Evolutionary conservation across 2,797 vertebrate species (phyloP).

Genomic region (Paedocypris micromegethes): DNA sequence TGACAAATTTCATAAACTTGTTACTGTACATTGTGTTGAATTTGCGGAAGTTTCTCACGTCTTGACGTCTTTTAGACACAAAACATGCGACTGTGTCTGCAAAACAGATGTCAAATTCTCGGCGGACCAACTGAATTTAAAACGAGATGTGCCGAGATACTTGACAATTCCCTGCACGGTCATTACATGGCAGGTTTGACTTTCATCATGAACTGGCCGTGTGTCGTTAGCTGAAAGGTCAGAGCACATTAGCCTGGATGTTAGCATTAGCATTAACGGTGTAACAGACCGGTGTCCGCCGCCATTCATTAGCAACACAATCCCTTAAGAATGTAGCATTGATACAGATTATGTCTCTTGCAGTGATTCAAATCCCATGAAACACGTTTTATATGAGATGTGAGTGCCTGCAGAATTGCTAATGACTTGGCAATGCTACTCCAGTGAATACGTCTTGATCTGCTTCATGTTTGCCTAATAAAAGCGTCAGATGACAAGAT

Average conservation of each 20-base stretch:
- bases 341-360: background rate
- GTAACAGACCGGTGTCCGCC: slow-evolving; percentile 2
- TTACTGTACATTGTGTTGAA: no score
- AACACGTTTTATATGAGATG: slow-evolving; percentile 19
- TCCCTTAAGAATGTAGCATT: slow-evolving; percentile 10
- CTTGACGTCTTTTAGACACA: no score
- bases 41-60: no score
- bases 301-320: slow-evolving; percentile 23
- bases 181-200: slow-evolving; percentile 38
- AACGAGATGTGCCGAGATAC: no score
- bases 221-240: slow-evolving; percentile 28
- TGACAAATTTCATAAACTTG: no score
- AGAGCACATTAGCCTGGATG: slow-evolving; percentile 24
- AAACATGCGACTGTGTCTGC: no score
- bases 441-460: slow-evolving; percentile 18
- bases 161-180: slow-evolving; percentile 2
- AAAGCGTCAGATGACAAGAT: slow-evolving; percentile 19
- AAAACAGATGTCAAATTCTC: no score
- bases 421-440: slow-evolving; percentile 37
- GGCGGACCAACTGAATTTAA: no score
- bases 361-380: slow-evolving; percentile 23
- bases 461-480: slow-evolving; percentile 24
- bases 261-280: slow-evolving; percentile 34
- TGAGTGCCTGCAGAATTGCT: slow-evolving; percentile 10
- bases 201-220: slow-evolving; percentile 27